Base-by-base conservation (phyloP, 2,888 invertebrate species). In the Heteropelma amictum region DNA sequence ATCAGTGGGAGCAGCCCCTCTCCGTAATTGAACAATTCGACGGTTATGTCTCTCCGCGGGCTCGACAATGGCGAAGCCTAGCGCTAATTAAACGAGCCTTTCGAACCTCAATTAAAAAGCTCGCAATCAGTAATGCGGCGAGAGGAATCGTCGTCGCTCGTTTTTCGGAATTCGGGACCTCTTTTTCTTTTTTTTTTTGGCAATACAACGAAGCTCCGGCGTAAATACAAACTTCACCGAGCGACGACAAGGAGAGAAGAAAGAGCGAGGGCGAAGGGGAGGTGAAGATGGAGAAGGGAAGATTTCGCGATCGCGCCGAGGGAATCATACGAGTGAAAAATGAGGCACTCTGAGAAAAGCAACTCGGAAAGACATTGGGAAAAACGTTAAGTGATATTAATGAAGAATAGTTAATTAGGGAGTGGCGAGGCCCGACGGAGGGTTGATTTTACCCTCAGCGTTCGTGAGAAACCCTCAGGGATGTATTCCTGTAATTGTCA, bases 351-450 rank as follows among this genome's bases (percentile, higher is more conserved):
- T 53, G 7, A 6, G 8, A 26, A 1, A 6, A 28, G 10, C 14
- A 51, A 14, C 26, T 26, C 26, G 17, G 19, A 35, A 6, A 19
- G 42, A 10, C 40, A 60, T 51, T 26, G 47, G 60, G 47, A 79
- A 79, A 79, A 77, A 79, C 49, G 77, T 79, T 82, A 81, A 83
- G 79, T 83, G 79, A 83, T 82, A 83, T 82, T 82, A 81, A 83
- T 82, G 83, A 83, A 79, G 79, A 82, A 81, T 81, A 79, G 82
- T 83, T 83, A 81, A 84, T 84, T 81, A 81, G 82, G 67, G 72
- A 79, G 79, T 77, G 77, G 69, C 73, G 53, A 72, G 47, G n/a
- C n/a, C n/a, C 70, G 65, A 61, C 67, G 54, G 70, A 72, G 76
- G 73, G 72, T 61, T 68, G 35, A 35, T 35, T 74, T 40, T 58